These are phyloP conservation scores for Nesometra sesokonis DNA, from an alignment of 35 echinoderm and acorn worm species.

Conservation along the genomic window DNA sequence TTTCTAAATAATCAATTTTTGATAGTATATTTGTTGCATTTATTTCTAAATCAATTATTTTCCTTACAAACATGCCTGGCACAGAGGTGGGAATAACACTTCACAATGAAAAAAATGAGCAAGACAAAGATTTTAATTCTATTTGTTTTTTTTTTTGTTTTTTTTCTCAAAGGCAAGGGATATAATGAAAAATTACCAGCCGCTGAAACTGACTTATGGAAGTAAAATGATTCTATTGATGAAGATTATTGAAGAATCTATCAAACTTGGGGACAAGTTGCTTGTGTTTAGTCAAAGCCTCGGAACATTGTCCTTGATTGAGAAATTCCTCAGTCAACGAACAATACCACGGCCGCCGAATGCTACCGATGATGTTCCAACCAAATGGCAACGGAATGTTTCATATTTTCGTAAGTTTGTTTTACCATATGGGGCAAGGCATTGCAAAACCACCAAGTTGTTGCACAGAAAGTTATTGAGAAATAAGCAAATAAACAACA, in stretches of 20 bases:
- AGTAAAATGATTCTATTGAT: constrained; percentile 92
- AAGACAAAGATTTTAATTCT: neutral
- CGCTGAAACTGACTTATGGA: constrained; percentile 42
- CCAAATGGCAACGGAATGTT: constrained; percentile 65
- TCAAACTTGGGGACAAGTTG: constrained; percentile 70
- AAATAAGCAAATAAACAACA: too few species aligned
- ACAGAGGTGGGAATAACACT: too few species aligned
- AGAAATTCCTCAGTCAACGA: constrained; percentile 70
- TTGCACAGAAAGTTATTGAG: too few species aligned
- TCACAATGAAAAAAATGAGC: too few species aligned
- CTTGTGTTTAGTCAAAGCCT: constrained; percentile 96
- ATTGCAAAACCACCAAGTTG: too few species aligned
- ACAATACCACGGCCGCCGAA: constrained; percentile 54
- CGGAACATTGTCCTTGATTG: constrained; percentile 64
- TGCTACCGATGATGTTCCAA: constrained; percentile 50
- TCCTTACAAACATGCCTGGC: too few species aligned
- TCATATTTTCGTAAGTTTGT: constrained; percentile 85
- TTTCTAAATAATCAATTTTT: too few species aligned
- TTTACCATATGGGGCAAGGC: too few species aligned
- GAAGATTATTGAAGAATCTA: constrained; percentile 72
- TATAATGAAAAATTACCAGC: constrained; percentile 91
- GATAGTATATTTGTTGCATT: too few species aligned
- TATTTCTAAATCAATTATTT: too few species aligned
- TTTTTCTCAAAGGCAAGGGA: constrained; percentile 44
- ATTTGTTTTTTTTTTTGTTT: neutral